phyloP scores from a whole-genome alignment of 2,113 vertebrate species.

The Eonycteris spelaea region DNA sequence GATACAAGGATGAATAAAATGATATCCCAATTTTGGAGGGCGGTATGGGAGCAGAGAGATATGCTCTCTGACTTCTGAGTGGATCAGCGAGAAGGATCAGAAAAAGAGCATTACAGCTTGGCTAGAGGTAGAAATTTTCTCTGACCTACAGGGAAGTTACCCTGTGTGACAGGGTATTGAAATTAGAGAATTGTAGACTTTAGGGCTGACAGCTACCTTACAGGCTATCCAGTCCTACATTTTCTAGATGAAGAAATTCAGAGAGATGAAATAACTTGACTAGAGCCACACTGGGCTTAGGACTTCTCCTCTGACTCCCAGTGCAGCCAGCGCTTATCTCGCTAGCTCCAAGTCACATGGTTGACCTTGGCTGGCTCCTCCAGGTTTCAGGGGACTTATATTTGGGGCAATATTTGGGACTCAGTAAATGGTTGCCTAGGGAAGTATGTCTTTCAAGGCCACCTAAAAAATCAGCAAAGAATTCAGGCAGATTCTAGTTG shows the following conservation, averaged over 20 bases:
- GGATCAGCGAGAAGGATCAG: background rate
- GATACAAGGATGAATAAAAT: slow-evolving; percentile 18
- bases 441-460: background rate
- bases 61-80: background rate
- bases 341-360: background rate
- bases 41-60: background rate
- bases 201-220: background rate
- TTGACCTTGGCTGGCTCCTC: background rate
- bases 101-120: slow-evolving; percentile 23
- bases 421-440: background rate
- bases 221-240: background rate
- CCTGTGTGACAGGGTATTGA: background rate
- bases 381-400: background rate
- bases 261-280: background rate
- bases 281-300: background rate
- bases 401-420: background rate
- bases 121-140: background rate
- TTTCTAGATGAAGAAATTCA: background rate
- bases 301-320: background rate
- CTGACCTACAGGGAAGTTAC: background rate
- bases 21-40: background rate
- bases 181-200: background rate
- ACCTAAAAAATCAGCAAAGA: slow-evolving; percentile 12
- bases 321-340: background rate
- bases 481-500: background rate